Base-by-base conservation (phyloP, 2,113 vertebrate species). In the Callospermophilus lateralis region DNA sequence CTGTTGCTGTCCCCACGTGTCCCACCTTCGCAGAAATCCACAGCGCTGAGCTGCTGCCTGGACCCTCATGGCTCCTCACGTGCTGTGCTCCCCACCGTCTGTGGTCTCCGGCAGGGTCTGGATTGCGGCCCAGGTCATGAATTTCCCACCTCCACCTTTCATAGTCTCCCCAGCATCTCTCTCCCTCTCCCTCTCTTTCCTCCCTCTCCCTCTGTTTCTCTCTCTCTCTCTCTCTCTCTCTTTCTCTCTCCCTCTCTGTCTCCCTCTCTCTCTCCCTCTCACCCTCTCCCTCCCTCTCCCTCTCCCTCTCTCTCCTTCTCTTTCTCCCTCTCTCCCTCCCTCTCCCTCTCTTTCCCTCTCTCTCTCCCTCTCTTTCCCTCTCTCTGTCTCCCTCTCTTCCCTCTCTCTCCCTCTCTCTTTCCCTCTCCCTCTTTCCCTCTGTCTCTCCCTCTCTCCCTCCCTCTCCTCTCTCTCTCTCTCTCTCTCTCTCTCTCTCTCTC, bases 1-100 rank as follows among this genome's bases (percentile, higher is more conserved):
- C 68, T 42, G 17, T n/a, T 68, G 10, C 78, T 58, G 45, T 42
- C 4, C 70, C 24, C 0, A 0, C 11, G 4, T 26, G 6, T 45
- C 45, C 32, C 6, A 1, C 6, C 6, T 1, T 68, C 58, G 63
- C 8, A 8, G 45, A 45, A 45, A 45, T 45, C 45, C 45, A 45
- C 45, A 45, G 45, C 8, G 8, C 45, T 45, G 45, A 45, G 45
- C 45, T 45, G 45, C 45, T 45, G 45, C 45, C 45, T 45, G 45
- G 45, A 45, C 45, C 45, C 45, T 45, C 45, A 45, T 48, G 17
- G 45, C 19, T 80, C 90, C 37, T 90, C 16, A 6, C 58, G 19
- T 32, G 55, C n/a, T 48, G 19, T 32, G 55, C n/a, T 48, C 32
- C 6, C 53, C 61, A 45, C 96, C 51, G 70, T 58, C 76, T 89